These are phyloP conservation scores for Numenius arquata DNA, from an alignment of 2,113 vertebrate genomes.

Conservation along the genomic window DNA sequence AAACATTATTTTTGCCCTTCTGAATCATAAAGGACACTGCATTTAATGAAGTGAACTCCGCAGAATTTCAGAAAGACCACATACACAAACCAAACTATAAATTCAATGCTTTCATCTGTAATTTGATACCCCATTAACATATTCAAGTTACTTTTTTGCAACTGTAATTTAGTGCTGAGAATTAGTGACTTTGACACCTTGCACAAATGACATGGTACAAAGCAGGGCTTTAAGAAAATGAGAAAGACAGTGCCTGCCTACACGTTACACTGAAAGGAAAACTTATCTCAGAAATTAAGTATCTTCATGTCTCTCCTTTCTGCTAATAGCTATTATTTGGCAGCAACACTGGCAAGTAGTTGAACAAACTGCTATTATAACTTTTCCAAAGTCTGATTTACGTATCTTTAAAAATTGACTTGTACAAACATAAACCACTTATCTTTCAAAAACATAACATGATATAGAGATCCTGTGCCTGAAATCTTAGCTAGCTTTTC, in stretches of 20 bases:
- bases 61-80: not conserved
- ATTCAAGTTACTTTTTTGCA: not conserved
- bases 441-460: not conserved
- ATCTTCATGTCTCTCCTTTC: not conserved
- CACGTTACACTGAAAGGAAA: not conserved
- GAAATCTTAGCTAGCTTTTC: not conserved
- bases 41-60: not conserved
- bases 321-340: not conserved
- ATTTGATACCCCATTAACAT: not conserved
- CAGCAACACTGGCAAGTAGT: not conserved
- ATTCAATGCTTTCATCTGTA: not conserved
- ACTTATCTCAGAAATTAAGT: not conserved
- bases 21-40: not conserved
- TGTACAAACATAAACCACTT: not conserved
- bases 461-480: not conserved
- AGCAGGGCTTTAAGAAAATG: not conserved
- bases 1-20: not conserved
- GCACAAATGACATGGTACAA: not conserved
- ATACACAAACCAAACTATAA: not conserved
- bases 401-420: not conserved
- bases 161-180: not conserved
- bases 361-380: not conserved
- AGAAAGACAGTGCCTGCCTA: not conserved
- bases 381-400: not conserved
- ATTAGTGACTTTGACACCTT: not conserved